Percentiles rank a stretch among this genome's conserved stretches.
These are phyloP conservation scores for Thaumatotibia leucotreta DNA, from an alignment of 1,140 invertebrate genomes.

Conservation along the genomic window DNA sequence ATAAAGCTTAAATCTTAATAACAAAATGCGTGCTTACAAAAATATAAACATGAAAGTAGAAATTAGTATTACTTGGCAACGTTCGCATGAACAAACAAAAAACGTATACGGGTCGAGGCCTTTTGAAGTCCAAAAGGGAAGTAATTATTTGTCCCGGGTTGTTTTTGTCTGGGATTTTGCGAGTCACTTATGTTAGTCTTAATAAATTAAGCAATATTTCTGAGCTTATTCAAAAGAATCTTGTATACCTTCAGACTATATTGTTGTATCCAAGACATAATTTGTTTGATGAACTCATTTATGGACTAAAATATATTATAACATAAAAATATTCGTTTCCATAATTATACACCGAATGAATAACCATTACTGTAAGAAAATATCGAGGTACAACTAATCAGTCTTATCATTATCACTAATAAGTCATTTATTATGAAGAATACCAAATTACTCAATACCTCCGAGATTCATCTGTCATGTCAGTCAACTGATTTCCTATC, in stretches of 20 bases:
- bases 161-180: neutral
- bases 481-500: neutral
- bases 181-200: constrained; percentile 3
- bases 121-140: constrained; percentile 9
- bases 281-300: too few relatives aligned
- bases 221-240: neutral
- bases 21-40: too few relatives aligned
- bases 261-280: neutral
- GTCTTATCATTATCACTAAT: too few relatives aligned
- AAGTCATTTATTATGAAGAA: too few relatives aligned
- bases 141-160: constrained; percentile 10
- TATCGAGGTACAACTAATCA: too few relatives aligned
- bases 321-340: too few relatives aligned
- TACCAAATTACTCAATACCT: too few relatives aligned
- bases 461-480: constrained; percentile 1
- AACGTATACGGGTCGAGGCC: neutral
- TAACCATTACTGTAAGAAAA: too few relatives aligned
- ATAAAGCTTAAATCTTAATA: too few relatives aligned
- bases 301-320: too few relatives aligned
- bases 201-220: neutral
- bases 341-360: too few relatives aligned
- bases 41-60: neutral
- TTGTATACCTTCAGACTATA: neutral
- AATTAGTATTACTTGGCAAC: neutral
- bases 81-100: constrained; percentile 4